Evolutionary conservation across 2,113 vertebrate genomes (phyloP), one percentile per base, ranked within the genome.

Genomic region (Numida meleagris): DNA sequence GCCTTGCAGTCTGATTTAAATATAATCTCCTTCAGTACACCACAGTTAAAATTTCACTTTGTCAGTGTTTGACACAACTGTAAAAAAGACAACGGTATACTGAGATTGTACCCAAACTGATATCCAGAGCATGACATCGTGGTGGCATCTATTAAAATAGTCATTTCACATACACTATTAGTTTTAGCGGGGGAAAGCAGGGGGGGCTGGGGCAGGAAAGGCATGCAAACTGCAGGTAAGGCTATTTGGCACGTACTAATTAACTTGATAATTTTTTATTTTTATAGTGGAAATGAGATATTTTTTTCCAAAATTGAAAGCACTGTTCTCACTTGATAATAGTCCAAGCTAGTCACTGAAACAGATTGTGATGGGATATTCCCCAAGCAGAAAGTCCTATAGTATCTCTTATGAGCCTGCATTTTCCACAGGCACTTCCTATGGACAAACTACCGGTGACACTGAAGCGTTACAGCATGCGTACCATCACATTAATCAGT

Each of bases 401-500:
- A 36, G 3, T 68, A 10, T 83, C 63, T 48, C 18, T 86, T 31
- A 43, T 5, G 27, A 51, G 71, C 36, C 25, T 81, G 25, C 53
- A 74, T 93, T 94, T 82, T 95, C 74, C 43, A 42, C 76, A 98
- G 91, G 97, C 96, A 61, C 96, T 85, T 97, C 97, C 14, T 96
- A 89, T 51, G 97, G 95, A 59, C 98, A 98, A 87, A 98, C 97
- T 38, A 97, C 62, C 24, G 98, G 98, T 86, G 99, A 99, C 40
- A 93, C 98, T 8, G 99, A 99, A 95, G 98, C 98, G 0, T 93
- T 99, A 4, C 99, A 98, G 33, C 98, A 98, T 74, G 99, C 98
- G 0, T 99, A 99, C 84, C 96, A 70, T 81, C 97, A 98, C 51
- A 43, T 99, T 91, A 97, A 96, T 62, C 97, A 97, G 68, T 98